These are phyloP conservation scores for Oscheius myriophilus DNA, from an alignment of 2,888 invertebrate species.

Conservation along the genomic window DNA sequence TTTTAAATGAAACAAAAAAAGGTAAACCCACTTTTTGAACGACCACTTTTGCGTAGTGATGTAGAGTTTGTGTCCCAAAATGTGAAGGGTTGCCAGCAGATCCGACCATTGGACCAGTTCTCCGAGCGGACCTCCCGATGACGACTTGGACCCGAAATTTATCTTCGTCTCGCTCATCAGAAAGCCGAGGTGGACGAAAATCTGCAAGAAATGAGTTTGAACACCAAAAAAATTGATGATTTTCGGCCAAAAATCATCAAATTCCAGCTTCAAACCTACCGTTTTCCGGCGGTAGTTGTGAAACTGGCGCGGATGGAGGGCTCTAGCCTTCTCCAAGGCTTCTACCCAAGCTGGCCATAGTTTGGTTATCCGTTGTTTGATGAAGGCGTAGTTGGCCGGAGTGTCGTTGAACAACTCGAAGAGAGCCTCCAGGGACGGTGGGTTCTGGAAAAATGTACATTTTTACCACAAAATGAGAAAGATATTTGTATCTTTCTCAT, in stretches of 20 bases:
- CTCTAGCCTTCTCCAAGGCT: constrained; percentile 19
- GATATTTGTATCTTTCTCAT: background rate
- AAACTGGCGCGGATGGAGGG: constrained; percentile 29
- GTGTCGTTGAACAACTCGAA: constrained; percentile 14
- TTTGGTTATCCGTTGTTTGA: constrained; percentile 71
- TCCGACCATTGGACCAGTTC: constrained; percentile 75
- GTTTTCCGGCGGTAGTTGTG: constrained; percentile 19
- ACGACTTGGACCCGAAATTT: constrained; percentile 72
- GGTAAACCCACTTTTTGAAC: constrained; percentile 40
- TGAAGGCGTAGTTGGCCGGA: constrained; percentile 72
- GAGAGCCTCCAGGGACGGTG: background rate
- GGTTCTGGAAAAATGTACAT: too few species aligned
- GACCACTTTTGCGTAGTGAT: constrained; percentile 71
- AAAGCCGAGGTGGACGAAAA: constrained; percentile 72
- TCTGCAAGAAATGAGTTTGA: constrained; percentile 52
- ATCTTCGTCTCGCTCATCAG: constrained; percentile 72
- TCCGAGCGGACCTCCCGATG: constrained; percentile 73
- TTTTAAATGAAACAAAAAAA: too few species aligned
- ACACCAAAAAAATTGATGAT: constrained; percentile 3
- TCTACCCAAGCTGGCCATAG: constrained; percentile 52
- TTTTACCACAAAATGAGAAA: background rate
- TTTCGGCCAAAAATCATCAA: background rate
- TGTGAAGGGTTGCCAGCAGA: constrained; percentile 72
- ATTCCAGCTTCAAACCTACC: too few species aligned
- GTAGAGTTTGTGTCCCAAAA: constrained; percentile 73